A percentile compares a stretch with the other conserved stretches of the same genome.
Conservation (phyloP, 2,797 vertebrate genomes). For the Notoglanidium macrostoma region DNA sequence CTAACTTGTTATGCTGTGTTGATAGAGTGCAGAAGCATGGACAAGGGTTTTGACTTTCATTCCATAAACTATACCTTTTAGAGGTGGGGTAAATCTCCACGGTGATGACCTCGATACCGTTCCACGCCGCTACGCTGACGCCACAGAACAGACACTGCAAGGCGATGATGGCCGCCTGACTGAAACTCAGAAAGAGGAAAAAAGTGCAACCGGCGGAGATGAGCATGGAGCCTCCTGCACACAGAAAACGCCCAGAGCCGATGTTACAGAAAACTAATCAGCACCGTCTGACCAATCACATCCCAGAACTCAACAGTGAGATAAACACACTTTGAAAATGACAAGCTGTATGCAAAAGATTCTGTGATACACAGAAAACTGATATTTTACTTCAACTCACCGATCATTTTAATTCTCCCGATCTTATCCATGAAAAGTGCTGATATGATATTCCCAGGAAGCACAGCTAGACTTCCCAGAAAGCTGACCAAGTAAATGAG, state of each 20-base stretch:
- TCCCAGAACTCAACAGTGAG: not conserved
- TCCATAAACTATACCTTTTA: constrained; percentile 78
- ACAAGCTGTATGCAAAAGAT: not conserved
- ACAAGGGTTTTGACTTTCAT: not conserved
- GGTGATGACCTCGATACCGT: constrained; percentile 92
- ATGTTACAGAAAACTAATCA: not conserved
- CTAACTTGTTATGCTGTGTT: not conserved
- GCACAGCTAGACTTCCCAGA: constrained; percentile 89
- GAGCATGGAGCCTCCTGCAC: constrained; percentile 89
- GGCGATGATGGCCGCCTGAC: constrained; percentile 89
- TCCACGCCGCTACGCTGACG: constrained; percentile 93
- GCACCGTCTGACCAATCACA: not conserved
- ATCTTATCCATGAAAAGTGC: constrained; percentile 94
- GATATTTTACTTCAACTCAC: constrained; percentile 68
- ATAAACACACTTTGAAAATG: not conserved
- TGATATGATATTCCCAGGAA: constrained; percentile 95
- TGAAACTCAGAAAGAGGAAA: constrained; percentile 92
- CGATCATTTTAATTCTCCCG: constrained; percentile 92
- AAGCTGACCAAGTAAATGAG: constrained; percentile 97
- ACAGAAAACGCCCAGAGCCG: constrained; percentile 24
- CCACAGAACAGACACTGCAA: constrained; percentile 95
- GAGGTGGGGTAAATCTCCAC: constrained; percentile 93
- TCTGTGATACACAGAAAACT: not conserved
- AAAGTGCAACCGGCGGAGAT: constrained; percentile 90
- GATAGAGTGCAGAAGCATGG: not conserved